phyloP scores from a whole-genome alignment of 2,113 vertebrate genomes.

The Plecturocebus donacophilus region DNA sequence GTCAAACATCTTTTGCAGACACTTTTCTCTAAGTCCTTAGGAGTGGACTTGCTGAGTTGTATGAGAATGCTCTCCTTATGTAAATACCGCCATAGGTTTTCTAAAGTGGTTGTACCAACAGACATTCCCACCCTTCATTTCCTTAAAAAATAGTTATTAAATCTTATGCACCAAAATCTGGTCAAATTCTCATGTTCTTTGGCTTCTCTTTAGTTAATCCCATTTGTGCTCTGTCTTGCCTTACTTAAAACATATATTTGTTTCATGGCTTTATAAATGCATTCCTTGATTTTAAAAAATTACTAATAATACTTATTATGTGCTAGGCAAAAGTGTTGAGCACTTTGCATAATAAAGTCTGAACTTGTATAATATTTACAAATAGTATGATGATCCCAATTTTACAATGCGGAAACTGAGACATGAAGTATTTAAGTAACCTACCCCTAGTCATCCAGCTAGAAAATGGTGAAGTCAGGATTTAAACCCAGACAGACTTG shows the following conservation, averaged over 20 bases:
- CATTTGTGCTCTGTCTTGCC: background rate
- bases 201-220: conserved; percentile 26
- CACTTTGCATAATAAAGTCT: background rate
- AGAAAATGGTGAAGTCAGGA: background rate
- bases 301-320: background rate
- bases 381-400: background rate
- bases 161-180: background rate
- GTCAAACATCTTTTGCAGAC: background rate
- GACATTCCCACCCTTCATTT: background rate
- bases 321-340: background rate
- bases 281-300: background rate
- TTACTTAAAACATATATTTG: background rate
- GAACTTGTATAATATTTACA: background rate
- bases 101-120: background rate
- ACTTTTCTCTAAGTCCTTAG: background rate
- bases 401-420: background rate
- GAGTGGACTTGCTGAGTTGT: background rate
- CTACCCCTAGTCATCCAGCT: background rate
- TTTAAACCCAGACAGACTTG: background rate
- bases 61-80: background rate
- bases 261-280: background rate
- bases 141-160: background rate
- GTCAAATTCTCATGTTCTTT: background rate
- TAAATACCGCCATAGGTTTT: background rate
- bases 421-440: background rate